These are phyloP conservation scores for Prionailurus viverrinus DNA, from an alignment of 2,113 vertebrate species.

Conservation along the genomic window DNA sequence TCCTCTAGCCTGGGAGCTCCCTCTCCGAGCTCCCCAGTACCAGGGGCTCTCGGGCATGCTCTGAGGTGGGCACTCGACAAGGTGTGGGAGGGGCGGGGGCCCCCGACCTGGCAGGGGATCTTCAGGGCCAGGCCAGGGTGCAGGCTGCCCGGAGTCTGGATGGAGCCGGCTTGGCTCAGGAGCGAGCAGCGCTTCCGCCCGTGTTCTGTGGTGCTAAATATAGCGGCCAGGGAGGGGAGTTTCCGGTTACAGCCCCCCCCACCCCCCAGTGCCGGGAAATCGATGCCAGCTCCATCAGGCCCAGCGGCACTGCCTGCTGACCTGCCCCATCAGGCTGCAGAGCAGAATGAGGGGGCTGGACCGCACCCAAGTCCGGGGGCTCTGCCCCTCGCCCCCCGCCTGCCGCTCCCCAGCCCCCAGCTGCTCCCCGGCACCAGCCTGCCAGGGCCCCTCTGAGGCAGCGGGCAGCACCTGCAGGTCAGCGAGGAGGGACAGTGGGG, in stretches of 20 bases:
- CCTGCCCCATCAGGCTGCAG: neutral
- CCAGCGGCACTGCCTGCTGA: neutral
- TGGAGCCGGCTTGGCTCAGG: neutral
- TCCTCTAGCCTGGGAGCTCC: neutral
- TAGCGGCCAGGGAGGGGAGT: constrained; percentile 79
- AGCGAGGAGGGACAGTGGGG: neutral
- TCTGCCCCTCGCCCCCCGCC: neutral
- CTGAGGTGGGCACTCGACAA: neutral
- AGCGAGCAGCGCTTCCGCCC: constrained; percentile 69
- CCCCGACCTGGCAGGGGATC: neutral
- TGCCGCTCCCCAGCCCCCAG: neutral
- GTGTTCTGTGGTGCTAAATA: constrained; percentile 74
- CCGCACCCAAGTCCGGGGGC: neutral
- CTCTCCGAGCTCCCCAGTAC: neutral
- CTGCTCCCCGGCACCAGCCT: neutral
- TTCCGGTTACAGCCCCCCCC: constrained; percentile 81
- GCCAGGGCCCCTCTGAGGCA: neutral
- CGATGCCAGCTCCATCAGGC: constrained; percentile 79
- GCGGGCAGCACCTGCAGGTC: neutral
- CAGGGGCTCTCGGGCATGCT: neutral
- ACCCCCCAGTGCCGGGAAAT: constrained; percentile 70
- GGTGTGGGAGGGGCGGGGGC: fast-evolving
- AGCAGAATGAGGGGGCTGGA: neutral
- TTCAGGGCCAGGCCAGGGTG: neutral
- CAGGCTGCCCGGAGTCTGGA: neutral